Percentiles rank a stretch among this genome's conserved stretches.
These are phyloP conservation scores for Drosophila carrolli DNA, from an alignment of 1,140 invertebrate species.

Conservation along the genomic window DNA sequence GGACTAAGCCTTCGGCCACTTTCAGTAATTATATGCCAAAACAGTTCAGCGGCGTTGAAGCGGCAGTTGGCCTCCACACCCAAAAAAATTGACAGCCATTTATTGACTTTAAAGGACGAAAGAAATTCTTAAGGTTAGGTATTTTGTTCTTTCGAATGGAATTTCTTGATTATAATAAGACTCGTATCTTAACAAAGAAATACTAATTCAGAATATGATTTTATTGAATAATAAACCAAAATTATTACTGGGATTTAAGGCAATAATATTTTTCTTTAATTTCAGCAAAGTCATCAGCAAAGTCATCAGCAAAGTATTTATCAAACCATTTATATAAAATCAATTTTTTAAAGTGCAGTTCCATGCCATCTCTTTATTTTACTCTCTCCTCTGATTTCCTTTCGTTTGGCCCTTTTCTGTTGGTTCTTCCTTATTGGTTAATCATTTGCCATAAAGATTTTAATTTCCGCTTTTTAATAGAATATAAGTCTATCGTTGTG, in stretches of 20 bases:
- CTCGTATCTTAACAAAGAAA: no score
- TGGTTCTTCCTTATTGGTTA: conserved; percentile 72
- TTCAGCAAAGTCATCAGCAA: no score
- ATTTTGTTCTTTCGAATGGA: background rate
- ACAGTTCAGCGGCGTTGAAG: conserved; percentile 62
- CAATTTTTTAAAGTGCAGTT: conserved; percentile 4
- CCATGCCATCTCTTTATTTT: background rate
- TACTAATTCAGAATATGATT: no score
- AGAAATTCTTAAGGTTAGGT: background rate
- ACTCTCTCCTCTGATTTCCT: conserved; percentile 17
- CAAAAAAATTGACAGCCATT: background rate
- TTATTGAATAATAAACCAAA: no score
- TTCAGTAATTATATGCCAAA: conserved; percentile 79
- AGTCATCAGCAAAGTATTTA: no score
- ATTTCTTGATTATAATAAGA: no score
- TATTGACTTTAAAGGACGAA: conserved; percentile 1
- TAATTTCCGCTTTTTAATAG: conserved; percentile 80
- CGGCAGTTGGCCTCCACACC: conserved; percentile 33
- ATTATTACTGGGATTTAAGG: no score
- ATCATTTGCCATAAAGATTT: conserved; percentile 83
- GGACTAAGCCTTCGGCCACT: conserved; percentile 61
- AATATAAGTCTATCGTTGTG: conserved; percentile 34
- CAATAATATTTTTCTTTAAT: no score
- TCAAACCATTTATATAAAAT: no score
- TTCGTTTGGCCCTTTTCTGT: conserved; percentile 28